phyloP scores from a whole-genome alignment of 2,113 vertebrate genomes.

The Orcinus orca region DNA sequence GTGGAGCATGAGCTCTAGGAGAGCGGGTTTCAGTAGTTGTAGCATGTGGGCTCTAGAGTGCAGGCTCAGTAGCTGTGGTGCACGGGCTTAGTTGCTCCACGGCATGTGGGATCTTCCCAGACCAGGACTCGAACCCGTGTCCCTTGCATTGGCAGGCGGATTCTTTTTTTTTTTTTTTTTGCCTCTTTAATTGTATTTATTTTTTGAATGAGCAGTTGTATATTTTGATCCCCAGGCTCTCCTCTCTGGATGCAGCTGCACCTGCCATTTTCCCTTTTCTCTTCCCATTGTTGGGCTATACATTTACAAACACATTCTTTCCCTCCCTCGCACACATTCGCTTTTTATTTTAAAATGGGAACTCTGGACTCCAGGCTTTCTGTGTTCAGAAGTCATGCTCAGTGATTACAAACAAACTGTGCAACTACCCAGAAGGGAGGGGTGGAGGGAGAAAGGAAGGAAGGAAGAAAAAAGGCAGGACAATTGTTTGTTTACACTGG shows the following conservation, averaged over 20 bases:
- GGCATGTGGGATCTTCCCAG: too few species aligned
- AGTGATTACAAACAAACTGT: neutral
- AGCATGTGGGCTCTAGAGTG: too few species aligned
- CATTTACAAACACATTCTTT: neutral
- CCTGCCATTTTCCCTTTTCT: neutral
- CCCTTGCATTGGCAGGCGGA: too few species aligned
- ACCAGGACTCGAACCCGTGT: too few species aligned
- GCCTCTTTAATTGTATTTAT: neutral
- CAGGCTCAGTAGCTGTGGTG: too few species aligned
- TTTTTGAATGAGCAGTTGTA: neutral
- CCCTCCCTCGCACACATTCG: neutral
- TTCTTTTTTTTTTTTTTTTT: too few species aligned
- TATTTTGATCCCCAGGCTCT: neutral
- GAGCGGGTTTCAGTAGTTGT: too few species aligned
- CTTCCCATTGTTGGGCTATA: neutral
- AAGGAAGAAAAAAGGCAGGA: neutral
- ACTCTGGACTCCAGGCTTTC: neutral
- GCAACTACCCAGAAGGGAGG: neutral
- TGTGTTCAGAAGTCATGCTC: neutral
- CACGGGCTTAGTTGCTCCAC: accelerated
- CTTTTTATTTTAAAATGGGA: neutral
- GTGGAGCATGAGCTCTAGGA: too few species aligned
- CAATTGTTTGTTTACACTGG: conserved; percentile 24
- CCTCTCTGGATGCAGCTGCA: neutral
- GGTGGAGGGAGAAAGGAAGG: neutral